These are phyloP conservation scores for Synanthedon formicaeformis DNA, from an alignment of 2,888 invertebrate genomes.

Conservation along the genomic window DNA sequence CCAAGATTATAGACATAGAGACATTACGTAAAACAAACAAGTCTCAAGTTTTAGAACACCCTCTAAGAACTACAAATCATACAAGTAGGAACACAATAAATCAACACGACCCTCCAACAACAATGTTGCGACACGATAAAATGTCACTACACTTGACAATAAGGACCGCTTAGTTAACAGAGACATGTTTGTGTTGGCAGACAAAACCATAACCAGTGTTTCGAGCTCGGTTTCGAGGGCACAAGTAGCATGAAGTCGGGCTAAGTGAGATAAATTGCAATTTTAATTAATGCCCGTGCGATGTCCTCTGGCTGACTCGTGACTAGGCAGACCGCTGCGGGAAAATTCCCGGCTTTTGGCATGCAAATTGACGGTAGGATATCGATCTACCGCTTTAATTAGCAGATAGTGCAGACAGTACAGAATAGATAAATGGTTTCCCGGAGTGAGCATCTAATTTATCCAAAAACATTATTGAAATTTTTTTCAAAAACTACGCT, in stretches of 20 bases:
- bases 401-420: neutral
- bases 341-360: slow-evolving; percentile 21
- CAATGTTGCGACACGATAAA: neutral
- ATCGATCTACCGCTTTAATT: slow-evolving; percentile 19
- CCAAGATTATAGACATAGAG: too few relatives aligned
- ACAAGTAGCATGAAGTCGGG: slow-evolving; percentile 14
- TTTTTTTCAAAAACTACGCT: too few relatives aligned
- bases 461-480: too few relatives aligned
- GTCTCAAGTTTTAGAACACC: neutral
- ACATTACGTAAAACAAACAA: neutral
- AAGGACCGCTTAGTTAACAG: slow-evolving; percentile 1
- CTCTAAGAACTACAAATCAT: neutral
- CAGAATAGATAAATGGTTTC: too few relatives aligned
- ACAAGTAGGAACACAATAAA: neutral
- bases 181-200: slow-evolving; percentile 10
- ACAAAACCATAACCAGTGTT: slow-evolving; percentile 6
- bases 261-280: slow-evolving; percentile 39
- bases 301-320: slow-evolving; percentile 11
- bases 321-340: slow-evolving; percentile 13
- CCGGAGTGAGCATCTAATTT: too few relatives aligned
- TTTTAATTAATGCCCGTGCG: slow-evolving; percentile 33
- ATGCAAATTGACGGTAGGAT: slow-evolving; percentile 32
- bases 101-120: neutral
- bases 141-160: neutral
- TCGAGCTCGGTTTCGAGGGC: slow-evolving; percentile 2